A percentile compares a stretch with the other conserved stretches of the same genome.
Conservation (phyloP, 2,113 vertebrate genomes). For the Notothenia rossii region DNA sequence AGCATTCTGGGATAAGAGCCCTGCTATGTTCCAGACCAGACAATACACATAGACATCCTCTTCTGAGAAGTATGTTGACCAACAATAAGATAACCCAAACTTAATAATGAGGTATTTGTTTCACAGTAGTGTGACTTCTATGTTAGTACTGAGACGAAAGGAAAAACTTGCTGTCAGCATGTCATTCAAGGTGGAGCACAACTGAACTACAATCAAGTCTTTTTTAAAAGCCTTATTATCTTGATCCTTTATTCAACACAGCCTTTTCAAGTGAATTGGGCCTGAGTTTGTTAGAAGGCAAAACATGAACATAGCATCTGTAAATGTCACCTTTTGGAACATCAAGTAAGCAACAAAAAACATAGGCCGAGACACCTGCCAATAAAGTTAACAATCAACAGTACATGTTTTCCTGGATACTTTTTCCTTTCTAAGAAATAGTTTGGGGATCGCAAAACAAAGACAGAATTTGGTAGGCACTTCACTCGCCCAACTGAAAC, state of each 20-base stretch:
- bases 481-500: neutral
- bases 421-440: neutral
- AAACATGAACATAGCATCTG: too few relatives aligned
- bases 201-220: neutral
- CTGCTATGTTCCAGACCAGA: slow-evolving; percentile 23
- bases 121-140: neutral
- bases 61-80: slow-evolving; percentile 29
- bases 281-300: too few relatives aligned
- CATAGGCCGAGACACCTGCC: slow-evolving; percentile 1
- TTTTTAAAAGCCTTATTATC: slow-evolving; percentile 11
- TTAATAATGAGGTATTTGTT: neutral
- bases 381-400: neutral
- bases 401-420: neutral
- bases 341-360: neutral
- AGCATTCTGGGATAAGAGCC: slow-evolving; percentile 41
- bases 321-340: too few relatives aligned
- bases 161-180: neutral
- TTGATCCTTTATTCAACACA: slow-evolving; percentile 7
- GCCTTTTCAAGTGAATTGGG: neutral
- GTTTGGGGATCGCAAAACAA: neutral
- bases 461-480: neutral
- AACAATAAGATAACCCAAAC: slow-evolving; percentile 11
- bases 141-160: neutral
- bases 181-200: slow-evolving; percentile 4
- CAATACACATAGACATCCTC: slow-evolving; percentile 2